A percentile compares a stretch with the other conserved stretches of the same genome.
These are phyloP conservation scores for Australoheros facetus DNA, from an alignment of 2,797 vertebrate species.

Conservation along the genomic window DNA sequence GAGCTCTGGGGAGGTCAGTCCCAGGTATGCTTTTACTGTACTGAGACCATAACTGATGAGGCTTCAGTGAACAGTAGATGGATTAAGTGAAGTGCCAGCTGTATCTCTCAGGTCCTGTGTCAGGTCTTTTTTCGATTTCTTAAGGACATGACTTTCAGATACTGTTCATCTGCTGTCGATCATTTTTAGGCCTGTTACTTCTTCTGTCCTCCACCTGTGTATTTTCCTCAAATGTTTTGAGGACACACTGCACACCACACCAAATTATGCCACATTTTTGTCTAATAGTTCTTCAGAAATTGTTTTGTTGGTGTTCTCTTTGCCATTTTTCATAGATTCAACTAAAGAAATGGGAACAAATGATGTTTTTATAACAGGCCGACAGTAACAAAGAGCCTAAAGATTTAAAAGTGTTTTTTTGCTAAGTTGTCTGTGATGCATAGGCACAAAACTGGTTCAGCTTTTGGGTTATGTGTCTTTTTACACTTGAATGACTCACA, in stretches of 20 bases:
- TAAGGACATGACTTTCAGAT: neutral
- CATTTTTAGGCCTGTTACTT: neutral
- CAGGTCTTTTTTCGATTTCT: neutral
- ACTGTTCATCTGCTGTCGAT: neutral
- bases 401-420: neutral
- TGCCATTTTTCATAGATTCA: neutral
- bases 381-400: neutral
- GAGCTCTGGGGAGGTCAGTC: neutral
- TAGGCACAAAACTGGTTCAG: neutral
- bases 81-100: neutral
- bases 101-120: neutral
- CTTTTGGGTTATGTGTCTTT: neutral
- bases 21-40: neutral
- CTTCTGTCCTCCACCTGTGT: neutral
- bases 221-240: neutral
- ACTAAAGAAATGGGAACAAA: rapidly evolving
- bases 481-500: neutral
- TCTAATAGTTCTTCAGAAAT: neutral
- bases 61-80: neutral
- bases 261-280: neutral
- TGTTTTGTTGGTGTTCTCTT: neutral
- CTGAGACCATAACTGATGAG: neutral
- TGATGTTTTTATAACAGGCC: neutral
- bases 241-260: neutral
- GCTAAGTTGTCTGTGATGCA: neutral